A percentile compares a stretch with the other conserved stretches of the same genome.
Evolutionary conservation across 2,888 invertebrate genomes (phyloP).

Genomic region (Synergus laeviventris): DNA sequence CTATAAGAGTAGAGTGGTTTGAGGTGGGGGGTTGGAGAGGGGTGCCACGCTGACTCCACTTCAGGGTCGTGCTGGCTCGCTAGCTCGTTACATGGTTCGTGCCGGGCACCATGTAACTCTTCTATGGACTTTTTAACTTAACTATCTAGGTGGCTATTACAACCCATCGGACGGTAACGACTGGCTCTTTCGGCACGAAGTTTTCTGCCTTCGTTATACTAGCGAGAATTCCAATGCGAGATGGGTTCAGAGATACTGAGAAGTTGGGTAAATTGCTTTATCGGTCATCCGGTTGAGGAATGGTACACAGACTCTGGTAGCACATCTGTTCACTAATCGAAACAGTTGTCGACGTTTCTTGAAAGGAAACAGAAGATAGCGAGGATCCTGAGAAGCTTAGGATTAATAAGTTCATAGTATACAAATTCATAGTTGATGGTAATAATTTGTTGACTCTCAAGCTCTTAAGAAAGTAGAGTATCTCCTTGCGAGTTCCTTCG

Average conservation of each 20-base stretch:
- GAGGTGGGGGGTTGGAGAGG: no score
- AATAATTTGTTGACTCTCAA: no score
- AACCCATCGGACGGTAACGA: constrained; percentile 40
- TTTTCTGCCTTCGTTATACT: constrained; percentile 35
- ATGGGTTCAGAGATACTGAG: constrained; percentile 29
- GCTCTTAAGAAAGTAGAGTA: no score
- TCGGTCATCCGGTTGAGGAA: constrained; percentile 36
- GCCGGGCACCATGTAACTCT: constrained; percentile 56
- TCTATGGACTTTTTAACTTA: constrained; percentile 43
- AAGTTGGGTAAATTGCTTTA: constrained; percentile 36
- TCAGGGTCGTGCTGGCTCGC: constrained; percentile 49
- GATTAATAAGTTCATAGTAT: not conserved
- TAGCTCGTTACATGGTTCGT: constrained; percentile 62
- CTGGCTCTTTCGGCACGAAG: constrained; percentile 44
- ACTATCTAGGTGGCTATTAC: constrained; percentile 46
- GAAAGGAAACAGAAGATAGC: not conserved
- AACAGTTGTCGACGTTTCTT: not conserved
- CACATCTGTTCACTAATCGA: constrained; percentile 37
- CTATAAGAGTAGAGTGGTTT: constrained; percentile 47
- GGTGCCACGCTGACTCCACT: constrained; percentile 57
- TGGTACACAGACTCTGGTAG: not conserved
- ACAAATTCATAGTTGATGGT: not conserved
- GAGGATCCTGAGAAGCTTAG: not conserved
- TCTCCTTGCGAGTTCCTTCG: no score
- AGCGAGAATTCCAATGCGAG: constrained; percentile 29